A percentile compares a stretch with the other conserved stretches of the same genome.
phyloP scores from a whole-genome alignment of 92 coral and sea anemone genomes.

The Diadumene lineata region DNA sequence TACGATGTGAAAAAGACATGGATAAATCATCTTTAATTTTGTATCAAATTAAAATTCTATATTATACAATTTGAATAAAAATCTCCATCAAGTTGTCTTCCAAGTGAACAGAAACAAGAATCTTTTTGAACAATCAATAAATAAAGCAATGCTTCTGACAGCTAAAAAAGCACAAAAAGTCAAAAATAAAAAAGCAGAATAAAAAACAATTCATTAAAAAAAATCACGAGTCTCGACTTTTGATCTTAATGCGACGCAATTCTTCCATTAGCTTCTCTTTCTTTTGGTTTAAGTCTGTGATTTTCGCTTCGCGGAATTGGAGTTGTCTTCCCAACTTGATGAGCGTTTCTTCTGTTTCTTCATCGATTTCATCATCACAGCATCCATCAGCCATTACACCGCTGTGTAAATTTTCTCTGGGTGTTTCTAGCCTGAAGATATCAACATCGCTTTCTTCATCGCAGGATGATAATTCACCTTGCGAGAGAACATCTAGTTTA shows the following conservation, averaged over 20 bases:
- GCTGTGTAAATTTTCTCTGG: background rate
- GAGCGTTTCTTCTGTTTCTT: constrained; percentile 10
- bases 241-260: constrained; percentile 6
- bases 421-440: background rate
- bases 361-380: background rate
- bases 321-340: constrained; percentile 6
- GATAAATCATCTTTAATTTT: background rate
- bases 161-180: background rate
- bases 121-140: background rate
- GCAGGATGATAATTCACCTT: background rate
- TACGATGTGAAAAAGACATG: too few relatives aligned
- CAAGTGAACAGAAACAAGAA: background rate
- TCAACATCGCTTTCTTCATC: constrained; percentile 1
- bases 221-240: background rate
- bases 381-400: background rate
- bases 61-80: background rate
- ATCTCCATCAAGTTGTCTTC: background rate
- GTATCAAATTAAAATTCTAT: background rate
- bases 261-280: constrained; percentile 22
- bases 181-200: background rate
- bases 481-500: background rate
- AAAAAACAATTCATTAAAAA: background rate
- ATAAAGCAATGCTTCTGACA: background rate
- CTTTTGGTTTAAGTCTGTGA: constrained; percentile 13
- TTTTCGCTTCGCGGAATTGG: constrained; percentile 24